Base-by-base conservation (phyloP, 2,797 vertebrate genomes). In the Rhinella marina region DNA sequence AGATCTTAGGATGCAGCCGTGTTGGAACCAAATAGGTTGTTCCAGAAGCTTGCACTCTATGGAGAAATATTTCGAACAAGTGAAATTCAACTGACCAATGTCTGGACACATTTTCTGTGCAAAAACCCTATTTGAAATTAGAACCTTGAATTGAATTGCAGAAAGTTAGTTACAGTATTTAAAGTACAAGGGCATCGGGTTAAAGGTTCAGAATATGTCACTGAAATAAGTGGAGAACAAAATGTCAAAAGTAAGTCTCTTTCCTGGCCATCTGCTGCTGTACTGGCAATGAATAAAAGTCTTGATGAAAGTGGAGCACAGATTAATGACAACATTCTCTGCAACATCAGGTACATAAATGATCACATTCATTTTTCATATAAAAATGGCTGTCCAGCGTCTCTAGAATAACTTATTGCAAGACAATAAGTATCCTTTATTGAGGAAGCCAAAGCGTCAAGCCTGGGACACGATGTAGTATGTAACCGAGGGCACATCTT, bases 401-500 rank as follows among this genome's bases (percentile, higher is more conserved):
- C 68, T 82, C 86, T 84, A 81, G 56, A 84, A 77, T 81, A 88
- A 81, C 56, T 70, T 82, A 0, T 32, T 87, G 66, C 87, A 87
- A 88, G 59, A 90, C 29, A 86, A 16, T 79, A 82, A 90, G 91
- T 84, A 90, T 90, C 27, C 86, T 92, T 92, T 92, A 85, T 92
- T 68, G 72, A 72, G 90, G 86, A 81, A 90, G 75, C 80, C 89
- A 17, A 87, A 86, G 32, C 86, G 89, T 90, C 93, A 94, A 92
- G 94, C 93, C 93, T 93, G 93, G 91, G 91, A 90, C 91, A 84
- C 87, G 73, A 90, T 73, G n/a, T 59, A 89, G 59, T 87, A 77
- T 54, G 84, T 87, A 86, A 83, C 90, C 89, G 91, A 92, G 90
- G 85, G 90, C 92, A 92, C 79, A 87, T 92, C 92, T 92, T 84